Conservation (phyloP, 2,888 invertebrate genomes). For the Sarcophaga variegata region DNA sequence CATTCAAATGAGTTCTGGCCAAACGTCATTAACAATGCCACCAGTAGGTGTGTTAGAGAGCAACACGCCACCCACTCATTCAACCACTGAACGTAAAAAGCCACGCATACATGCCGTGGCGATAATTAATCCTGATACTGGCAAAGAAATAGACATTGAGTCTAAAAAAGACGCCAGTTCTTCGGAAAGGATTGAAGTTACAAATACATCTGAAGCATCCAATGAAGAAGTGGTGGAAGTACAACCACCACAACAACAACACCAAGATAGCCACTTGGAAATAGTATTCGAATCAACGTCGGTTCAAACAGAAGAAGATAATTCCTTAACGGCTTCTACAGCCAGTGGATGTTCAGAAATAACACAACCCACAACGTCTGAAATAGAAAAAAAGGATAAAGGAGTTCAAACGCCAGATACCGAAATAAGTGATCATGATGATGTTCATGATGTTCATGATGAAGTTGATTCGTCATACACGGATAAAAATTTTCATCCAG, state of each 20-base stretch:
- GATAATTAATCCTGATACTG: conserved; percentile 79
- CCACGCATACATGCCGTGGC: conserved; percentile 78
- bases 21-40: conserved; percentile 63
- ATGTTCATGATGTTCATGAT: not conserved
- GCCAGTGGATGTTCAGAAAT: conserved; percentile 56
- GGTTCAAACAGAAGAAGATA: conserved; percentile 67
- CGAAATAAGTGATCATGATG: not conserved
- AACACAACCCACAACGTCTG: not conserved
- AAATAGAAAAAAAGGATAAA: not conserved
- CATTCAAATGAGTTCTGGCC: conserved; percentile 70
- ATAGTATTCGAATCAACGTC: conserved; percentile 19
- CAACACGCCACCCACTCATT: conserved; percentile 26
- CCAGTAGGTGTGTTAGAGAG: not conserved
- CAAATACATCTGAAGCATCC: not conserved
- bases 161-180: conserved; percentile 3
- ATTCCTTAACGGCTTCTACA: conserved; percentile 67
- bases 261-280: too few species aligned
- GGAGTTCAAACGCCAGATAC: not conserved
- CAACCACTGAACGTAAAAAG: conserved; percentile 71
- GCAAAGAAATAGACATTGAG: conserved; percentile 69
- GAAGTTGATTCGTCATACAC: conserved; percentile 47
- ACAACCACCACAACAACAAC: too few species aligned
- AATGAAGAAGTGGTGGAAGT: not conserved
- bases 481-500: conserved; percentile 74
- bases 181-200: not conserved